Evolutionary conservation across 2,113 vertebrate species (phyloP), one percentile per base, ranked within the genome.

Genomic region (Canis aureus): DNA sequence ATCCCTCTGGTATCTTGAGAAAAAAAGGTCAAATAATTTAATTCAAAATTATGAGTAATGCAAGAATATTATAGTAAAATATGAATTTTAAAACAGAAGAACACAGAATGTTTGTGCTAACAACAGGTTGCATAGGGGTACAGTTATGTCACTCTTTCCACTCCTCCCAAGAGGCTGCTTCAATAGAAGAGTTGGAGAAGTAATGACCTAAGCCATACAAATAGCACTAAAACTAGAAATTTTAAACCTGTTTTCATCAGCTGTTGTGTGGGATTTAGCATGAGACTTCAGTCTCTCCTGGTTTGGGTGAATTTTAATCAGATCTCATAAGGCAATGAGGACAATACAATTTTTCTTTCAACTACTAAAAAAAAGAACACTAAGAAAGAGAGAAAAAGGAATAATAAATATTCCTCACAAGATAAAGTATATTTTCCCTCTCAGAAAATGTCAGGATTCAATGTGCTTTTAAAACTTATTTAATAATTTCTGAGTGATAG

Each of bases 221-320:
- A 23, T 25, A 90, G 53, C 29, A 64, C 23, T 81, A 69, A 90
- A 90, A 59, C 17, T 76, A 57, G 23, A 87, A 35, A 91, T 43
- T 80, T 69, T 64, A 76, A 69, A 49, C 1, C n/a, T 74, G 5
- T 43, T 73, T 83, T 51, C 13, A 83, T 20, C 25, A 82, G 59
- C 1, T 64, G 1, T 84, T 82, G 93, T 80, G 57, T 71, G 43
- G 27, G 51, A 84, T 80, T 92, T n/a, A 49, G 17, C 25, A 55
- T 60, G 35, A 91, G 51, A 69, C 22, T 82, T 78, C 49, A 15
- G 66, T 5, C 32, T 89, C 59, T 80, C 17, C 78, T 2, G 91
- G 3, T 78, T 83, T 35, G 15, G 8, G n/a, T 69, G 78, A 71
- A 87, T 51, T 94, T 88, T 91, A 94, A 89, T 94, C n/a, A 25